Conservation (phyloP, 2,113 vertebrate species). For the Quiscalus mexicanus region DNA sequence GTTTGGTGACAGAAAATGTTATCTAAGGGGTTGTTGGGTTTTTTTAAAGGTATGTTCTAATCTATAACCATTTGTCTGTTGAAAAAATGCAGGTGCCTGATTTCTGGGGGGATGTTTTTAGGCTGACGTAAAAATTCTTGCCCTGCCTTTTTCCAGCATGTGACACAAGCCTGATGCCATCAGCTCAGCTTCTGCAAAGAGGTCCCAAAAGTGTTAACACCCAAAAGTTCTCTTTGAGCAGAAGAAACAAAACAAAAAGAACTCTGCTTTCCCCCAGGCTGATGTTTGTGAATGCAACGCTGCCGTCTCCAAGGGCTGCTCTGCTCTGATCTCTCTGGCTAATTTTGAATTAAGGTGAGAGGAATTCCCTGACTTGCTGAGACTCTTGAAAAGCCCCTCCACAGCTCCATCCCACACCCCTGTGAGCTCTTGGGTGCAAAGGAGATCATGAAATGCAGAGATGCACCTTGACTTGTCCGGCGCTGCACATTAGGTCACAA, state of each 20-base stretch:
- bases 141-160: background rate
- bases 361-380: background rate
- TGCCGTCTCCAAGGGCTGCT: background rate
- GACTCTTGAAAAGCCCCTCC: background rate
- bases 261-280: background rate
- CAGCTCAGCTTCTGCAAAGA: background rate
- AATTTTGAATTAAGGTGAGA: background rate
- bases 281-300: background rate
- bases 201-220: background rate
- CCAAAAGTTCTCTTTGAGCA: background rate
- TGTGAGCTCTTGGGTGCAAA: background rate
- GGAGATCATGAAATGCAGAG: background rate
- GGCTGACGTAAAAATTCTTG: background rate
- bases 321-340: background rate
- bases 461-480: background rate
- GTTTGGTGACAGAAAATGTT: background rate
- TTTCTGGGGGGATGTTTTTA: background rate
- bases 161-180: background rate
- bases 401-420: rapidly evolving
- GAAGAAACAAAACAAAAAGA: background rate
- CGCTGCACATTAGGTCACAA: background rate
- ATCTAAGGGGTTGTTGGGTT: background rate
- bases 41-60: background rate
- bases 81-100: constrained; percentile 28
- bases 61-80: background rate